phyloP scores from a whole-genome alignment of 2,113 vertebrate species.

The Psephotus haematonotus region DNA sequence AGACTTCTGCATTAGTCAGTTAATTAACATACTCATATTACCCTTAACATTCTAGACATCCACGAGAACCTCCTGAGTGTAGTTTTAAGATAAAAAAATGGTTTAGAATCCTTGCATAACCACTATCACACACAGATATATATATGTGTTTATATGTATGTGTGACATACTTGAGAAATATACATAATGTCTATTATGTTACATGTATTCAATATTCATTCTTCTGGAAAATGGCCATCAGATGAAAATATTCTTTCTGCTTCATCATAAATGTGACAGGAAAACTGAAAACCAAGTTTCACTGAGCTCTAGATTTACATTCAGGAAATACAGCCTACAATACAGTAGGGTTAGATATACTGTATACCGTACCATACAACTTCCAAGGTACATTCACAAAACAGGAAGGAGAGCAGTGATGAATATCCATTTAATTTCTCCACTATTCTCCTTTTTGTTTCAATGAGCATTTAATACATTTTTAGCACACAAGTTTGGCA shows the following conservation, averaged over 20 bases:
- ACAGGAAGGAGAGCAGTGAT: not conserved
- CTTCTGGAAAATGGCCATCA: not conserved
- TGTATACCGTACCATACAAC: not conserved
- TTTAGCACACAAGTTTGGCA: not conserved
- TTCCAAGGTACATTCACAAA: not conserved
- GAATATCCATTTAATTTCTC: not conserved
- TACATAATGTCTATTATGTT: not conserved
- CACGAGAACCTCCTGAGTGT: not conserved
- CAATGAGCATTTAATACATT: not conserved
- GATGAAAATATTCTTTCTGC: not conserved
- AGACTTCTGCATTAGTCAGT: not conserved
- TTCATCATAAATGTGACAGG: not conserved
- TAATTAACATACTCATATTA: not conserved
- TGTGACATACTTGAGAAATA: not conserved
- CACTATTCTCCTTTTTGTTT: not conserved
- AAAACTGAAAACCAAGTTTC: not conserved
- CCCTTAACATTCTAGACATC: not conserved
- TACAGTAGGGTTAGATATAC: not conserved
- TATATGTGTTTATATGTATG: not conserved
- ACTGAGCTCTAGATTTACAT: not conserved
- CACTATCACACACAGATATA: not conserved
- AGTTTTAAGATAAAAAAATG: not conserved
- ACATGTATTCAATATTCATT: not conserved
- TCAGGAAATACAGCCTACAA: not conserved
- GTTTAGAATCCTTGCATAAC: not conserved